These are phyloP conservation scores for Tetraneura akinire DNA, from an alignment of 1,140 invertebrate species.

Conservation along the genomic window DNA sequence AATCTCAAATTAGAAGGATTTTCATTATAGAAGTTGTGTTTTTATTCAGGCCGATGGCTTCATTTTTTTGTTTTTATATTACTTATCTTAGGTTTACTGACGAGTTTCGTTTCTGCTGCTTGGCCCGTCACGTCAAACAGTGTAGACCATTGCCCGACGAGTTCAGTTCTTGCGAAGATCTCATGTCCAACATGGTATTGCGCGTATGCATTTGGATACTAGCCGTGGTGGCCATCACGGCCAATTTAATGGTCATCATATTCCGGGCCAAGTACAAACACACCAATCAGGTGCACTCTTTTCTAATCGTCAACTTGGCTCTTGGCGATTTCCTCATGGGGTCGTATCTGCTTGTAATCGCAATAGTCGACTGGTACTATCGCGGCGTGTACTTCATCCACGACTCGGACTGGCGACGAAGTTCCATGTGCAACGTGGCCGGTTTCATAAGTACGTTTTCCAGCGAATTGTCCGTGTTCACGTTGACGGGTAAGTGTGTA, in stretches of 20 bases:
- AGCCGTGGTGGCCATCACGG: slow-evolving; percentile 61
- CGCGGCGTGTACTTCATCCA: slow-evolving; percentile 63
- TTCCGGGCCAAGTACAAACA: slow-evolving; percentile 60
- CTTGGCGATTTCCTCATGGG: slow-evolving; percentile 65
- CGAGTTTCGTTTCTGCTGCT: slow-evolving; percentile 64
- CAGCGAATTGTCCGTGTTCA: slow-evolving; percentile 64
- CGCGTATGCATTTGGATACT: slow-evolving; percentile 64
- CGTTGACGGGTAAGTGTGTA: slow-evolving; percentile 60
- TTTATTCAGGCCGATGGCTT: too few relatives aligned
- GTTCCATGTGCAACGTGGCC: slow-evolving; percentile 62
- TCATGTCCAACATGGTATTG: slow-evolving; percentile 64
- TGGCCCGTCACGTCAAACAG: slow-evolving; percentile 58
- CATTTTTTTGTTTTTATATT: too few relatives aligned
- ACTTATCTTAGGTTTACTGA: slow-evolving; percentile 59
- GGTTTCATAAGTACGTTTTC: slow-evolving; percentile 66
- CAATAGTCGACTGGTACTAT: slow-evolving; percentile 62
- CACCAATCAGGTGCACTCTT: slow-evolving; percentile 62
- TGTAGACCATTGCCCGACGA: slow-evolving; percentile 63
- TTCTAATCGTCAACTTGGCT: slow-evolving; percentile 64
- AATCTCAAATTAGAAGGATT: too few relatives aligned
- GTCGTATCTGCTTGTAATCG: slow-evolving; percentile 64
- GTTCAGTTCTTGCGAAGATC: slow-evolving; percentile 65
- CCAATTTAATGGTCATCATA: slow-evolving; percentile 63
- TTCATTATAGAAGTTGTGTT: too few relatives aligned
- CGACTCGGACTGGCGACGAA: slow-evolving; percentile 62